These are phyloP conservation scores for Bufo bufo DNA, from an alignment of 2,113 vertebrate species.

Conservation along the genomic window DNA sequence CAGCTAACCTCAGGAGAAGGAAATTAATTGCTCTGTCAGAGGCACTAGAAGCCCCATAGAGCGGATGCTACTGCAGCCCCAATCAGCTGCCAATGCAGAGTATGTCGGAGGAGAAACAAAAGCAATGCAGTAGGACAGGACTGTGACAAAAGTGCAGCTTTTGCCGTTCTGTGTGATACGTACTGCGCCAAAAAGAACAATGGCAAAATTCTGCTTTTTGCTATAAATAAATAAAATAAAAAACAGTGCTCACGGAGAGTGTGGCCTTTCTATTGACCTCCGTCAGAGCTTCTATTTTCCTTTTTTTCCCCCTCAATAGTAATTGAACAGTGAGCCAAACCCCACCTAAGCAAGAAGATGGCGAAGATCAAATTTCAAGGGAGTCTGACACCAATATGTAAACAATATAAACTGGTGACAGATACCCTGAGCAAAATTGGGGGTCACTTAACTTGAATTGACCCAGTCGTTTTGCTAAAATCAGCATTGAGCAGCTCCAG, in stretches of 20 bases:
- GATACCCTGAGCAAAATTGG: too few species aligned
- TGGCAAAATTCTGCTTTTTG: conserved; percentile 2
- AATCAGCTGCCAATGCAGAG: conserved; percentile 45
- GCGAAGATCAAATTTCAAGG: not conserved
- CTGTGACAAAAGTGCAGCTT: conserved; percentile 31
- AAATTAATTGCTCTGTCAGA: conserved; percentile 59
- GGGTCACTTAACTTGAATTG: too few species aligned
- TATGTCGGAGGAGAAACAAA: conserved; percentile 19
- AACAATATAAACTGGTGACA: too few species aligned
- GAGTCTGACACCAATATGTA: too few species aligned
- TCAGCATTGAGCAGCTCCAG: too few species aligned
- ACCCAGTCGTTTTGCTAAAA: too few species aligned
- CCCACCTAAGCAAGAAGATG: not conserved
- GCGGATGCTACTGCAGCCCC: conserved; percentile 42
- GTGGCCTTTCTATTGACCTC: not conserved
- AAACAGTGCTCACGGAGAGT: not conserved
- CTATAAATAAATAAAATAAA: not conserved
- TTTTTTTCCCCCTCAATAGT: not conserved
- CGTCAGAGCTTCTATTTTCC: not conserved
- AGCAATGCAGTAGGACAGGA: conserved; percentile 30
- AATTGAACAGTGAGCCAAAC: not conserved
- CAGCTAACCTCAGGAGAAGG: conserved; percentile 52
- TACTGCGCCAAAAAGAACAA: not conserved
- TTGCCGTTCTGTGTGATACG: not conserved
- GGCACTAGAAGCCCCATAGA: conserved; percentile 48